Percentiles rank a stretch among this genome's conserved stretches.
phyloP scores from a whole-genome alignment of 2,888 invertebrate species.

The Colostygia pectinataria region DNA sequence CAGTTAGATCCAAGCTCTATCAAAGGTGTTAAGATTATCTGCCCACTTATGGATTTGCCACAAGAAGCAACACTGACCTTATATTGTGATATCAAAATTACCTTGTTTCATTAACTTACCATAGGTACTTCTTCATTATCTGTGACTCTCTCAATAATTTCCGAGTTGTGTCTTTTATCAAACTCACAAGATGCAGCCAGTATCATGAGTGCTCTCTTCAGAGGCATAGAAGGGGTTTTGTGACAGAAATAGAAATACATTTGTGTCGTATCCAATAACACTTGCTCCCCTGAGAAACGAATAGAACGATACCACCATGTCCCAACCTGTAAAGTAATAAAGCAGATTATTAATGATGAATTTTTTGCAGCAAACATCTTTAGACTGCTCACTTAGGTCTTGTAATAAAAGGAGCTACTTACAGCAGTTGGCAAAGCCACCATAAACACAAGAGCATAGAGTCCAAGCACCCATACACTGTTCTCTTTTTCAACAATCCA shows the following conservation, averaged over 20 bases:
- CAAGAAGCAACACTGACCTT: too few species aligned
- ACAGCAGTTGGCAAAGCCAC: constrained; percentile 94
- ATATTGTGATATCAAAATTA: too few species aligned
- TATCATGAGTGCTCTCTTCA: constrained; percentile 98
- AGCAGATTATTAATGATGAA: neutral
- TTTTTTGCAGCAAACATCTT: too few species aligned
- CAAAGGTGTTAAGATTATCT: too few species aligned
- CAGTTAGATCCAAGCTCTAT: too few species aligned
- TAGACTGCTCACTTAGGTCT: too few species aligned
- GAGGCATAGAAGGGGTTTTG: constrained; percentile 96
- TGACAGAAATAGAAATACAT: constrained; percentile 98
- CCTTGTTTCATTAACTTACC: constrained; percentile 86
- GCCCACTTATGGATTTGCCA: too few species aligned
- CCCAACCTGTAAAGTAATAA: constrained; percentile 84
- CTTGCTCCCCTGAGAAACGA: constrained; percentile 98
- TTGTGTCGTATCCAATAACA: constrained; percentile 97
- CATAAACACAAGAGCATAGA: constrained; percentile 99
- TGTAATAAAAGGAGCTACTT: too few species aligned
- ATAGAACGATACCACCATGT: constrained; percentile 99
- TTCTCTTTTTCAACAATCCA: constrained; percentile 99
- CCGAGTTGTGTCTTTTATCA: constrained; percentile 95
- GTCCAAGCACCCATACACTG: constrained; percentile 97
- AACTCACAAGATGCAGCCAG: constrained; percentile 98
- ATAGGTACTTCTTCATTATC: constrained; percentile 97
- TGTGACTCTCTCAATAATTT: constrained; percentile 94